These are phyloP conservation scores for Tetrax tetrax DNA, from an alignment of 2,113 vertebrate species.

Conservation along the genomic window DNA sequence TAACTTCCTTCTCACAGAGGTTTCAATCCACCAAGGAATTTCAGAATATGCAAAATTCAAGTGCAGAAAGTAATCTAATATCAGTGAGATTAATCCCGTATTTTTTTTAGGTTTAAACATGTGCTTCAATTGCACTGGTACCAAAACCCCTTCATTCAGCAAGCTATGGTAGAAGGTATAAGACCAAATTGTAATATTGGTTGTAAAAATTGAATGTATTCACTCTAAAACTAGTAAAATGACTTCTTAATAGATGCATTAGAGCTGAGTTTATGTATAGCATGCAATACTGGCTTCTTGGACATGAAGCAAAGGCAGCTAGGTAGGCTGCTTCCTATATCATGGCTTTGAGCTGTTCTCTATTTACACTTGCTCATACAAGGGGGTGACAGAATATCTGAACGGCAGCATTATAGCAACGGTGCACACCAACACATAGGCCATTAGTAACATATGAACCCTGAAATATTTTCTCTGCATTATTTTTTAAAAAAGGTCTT, in stretches of 20 bases:
- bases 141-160: not conserved
- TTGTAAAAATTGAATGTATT: not conserved
- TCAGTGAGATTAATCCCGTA: not conserved
- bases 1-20: not conserved
- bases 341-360: not conserved
- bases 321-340: not conserved
- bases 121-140: not conserved
- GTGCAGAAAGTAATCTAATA: not conserved
- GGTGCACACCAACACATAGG: not conserved
- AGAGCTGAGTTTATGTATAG: not conserved
- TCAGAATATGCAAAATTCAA: not conserved
- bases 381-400: not conserved
- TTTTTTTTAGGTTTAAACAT: not conserved
- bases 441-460: constrained; percentile 26
- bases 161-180: not conserved
- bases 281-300: not conserved
- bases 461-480: constrained; percentile 24
- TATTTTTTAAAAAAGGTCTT: constrained; percentile 15
- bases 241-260: not conserved
- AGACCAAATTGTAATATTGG: not conserved
- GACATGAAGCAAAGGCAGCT: not conserved
- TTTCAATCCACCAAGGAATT: not conserved
- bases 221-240: not conserved
- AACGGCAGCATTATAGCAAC: not conserved
- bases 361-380: not conserved